A percentile compares a stretch with the other conserved stretches of the same genome.
Evolutionary conservation across 1,140 invertebrate species (phyloP).

Genomic region (Lepidurus apus): DNA sequence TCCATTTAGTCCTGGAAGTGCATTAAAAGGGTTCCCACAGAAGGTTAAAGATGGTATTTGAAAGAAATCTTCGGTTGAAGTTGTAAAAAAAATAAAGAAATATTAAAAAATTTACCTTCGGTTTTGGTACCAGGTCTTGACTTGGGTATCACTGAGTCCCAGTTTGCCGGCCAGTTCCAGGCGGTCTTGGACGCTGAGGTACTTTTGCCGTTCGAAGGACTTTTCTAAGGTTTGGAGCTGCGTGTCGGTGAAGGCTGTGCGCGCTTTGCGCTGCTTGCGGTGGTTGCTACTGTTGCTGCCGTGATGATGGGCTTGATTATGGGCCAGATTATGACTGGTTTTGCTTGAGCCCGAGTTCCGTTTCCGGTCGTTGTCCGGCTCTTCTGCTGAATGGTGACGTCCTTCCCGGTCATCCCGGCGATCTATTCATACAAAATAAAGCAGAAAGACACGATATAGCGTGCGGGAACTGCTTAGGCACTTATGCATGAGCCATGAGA

Average conservation of each 20-base stretch:
- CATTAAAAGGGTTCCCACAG: conserved; percentile 34
- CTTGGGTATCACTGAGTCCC: conserved; percentile 94
- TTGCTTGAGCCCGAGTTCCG: neutral
- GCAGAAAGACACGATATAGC: conserved; percentile 1
- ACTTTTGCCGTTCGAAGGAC: conserved; percentile 96
- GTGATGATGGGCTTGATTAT: neutral
- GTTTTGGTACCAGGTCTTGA: conserved; percentile 99
- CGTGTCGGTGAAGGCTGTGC: conserved; percentile 97
- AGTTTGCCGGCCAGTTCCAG: conserved; percentile 96
- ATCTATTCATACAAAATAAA: neutral
- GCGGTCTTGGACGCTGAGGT: conserved; percentile 94
- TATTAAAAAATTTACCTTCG: conserved; percentile 65
- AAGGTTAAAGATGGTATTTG: neutral
- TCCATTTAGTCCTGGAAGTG: conserved; percentile 94
- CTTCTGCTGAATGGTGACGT: conserved; percentile 7
- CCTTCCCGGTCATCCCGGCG: neutral
- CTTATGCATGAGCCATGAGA: conserved; percentile 15
- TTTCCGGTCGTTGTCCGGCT: neutral
- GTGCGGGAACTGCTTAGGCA: neutral
- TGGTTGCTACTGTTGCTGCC: neutral
- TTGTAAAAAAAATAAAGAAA: neutral
- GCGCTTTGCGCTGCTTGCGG: conserved; percentile 86
- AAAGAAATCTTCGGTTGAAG: neutral
- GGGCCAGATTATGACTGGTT: neutral
- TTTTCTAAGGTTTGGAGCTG: conserved; percentile 95